A percentile compares a stretch with the other conserved stretches of the same genome.
phyloP scores from a whole-genome alignment of 2,797 vertebrate species.

The Enteromius fasciolatus region DNA sequence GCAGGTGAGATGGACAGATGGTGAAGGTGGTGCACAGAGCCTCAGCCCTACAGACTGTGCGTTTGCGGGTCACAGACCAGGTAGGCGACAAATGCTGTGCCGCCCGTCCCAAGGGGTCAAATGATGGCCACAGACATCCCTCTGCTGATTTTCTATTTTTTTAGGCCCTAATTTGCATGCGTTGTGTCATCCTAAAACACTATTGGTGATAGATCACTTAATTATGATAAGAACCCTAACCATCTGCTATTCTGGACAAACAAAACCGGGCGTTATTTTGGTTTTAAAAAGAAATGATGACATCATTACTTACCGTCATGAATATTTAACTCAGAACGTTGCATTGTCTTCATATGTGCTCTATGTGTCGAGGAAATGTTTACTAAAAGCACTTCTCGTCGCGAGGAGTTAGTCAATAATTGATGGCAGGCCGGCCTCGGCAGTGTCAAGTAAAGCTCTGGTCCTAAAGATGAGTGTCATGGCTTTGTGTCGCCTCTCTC shows the following conservation, averaged over 20 bases:
- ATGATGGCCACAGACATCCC: conserved; percentile 28
- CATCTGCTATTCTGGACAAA: conserved; percentile 37
- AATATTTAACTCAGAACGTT: conserved; percentile 3
- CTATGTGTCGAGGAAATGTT: conserved; percentile 32
- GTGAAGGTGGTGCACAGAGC: conserved; percentile 45
- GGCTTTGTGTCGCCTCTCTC: conserved; percentile 23
- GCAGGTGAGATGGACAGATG: conserved; percentile 56
- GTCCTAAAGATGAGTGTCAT: conserved; percentile 28
- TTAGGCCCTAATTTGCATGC: conserved; percentile 8
- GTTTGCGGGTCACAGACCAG: conserved; percentile 53
- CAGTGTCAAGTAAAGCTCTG: conserved; percentile 22
- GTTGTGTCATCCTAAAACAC: not conserved
- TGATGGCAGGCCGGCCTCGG: conserved; percentile 34
- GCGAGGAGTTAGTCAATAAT: conserved; percentile 51
- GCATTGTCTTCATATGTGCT: not conserved
- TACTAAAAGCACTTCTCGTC: conserved; percentile 26
- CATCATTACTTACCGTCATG: not conserved
- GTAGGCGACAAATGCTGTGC: conserved; percentile 51
- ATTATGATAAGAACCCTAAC: conserved; percentile 41
- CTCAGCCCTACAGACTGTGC: conserved; percentile 24
- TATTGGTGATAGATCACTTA: conserved; percentile 32
- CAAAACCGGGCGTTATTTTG: not conserved
- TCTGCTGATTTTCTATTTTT: not conserved
- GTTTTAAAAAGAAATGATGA: not conserved
- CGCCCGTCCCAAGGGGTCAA: conserved; percentile 39